phyloP scores from a whole-genome alignment of 2,888 invertebrate genomes.

The Embidobia sp. region DNA sequence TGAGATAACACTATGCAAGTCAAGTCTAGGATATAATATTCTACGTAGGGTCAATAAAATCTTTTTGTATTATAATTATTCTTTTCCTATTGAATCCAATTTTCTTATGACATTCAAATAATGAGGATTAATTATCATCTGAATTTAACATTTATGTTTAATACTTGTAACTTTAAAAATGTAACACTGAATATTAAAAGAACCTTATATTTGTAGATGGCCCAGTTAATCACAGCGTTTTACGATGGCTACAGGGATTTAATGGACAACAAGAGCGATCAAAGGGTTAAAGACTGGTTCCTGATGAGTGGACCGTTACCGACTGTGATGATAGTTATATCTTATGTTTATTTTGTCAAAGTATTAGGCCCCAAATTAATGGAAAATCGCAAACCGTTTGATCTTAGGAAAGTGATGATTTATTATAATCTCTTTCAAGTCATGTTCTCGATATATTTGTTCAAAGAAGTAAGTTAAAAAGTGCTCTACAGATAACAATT shows the following conservation, averaged over 20 bases:
- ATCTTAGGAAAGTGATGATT: slow-evolving; percentile 88
- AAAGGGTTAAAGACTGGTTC: slow-evolving; percentile 89
- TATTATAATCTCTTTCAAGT: slow-evolving; percentile 94
- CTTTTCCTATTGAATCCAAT: too few species aligned
- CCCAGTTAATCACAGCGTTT: slow-evolving; percentile 83
- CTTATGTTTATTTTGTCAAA: slow-evolving; percentile 89
- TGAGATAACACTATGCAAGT: too few species aligned
- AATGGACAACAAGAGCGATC: slow-evolving; percentile 93
- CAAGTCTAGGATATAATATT: too few species aligned
- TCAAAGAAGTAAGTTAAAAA: slow-evolving; percentile 85
- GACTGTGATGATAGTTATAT: slow-evolving; percentile 88
- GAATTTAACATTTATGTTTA: too few species aligned
- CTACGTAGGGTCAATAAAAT: too few species aligned
- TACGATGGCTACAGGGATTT: slow-evolving; percentile 88
- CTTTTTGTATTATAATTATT: too few species aligned
- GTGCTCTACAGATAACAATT: not conserved
- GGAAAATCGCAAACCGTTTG: slow-evolving; percentile 92
- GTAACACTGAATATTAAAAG: too few species aligned
- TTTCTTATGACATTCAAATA: too few species aligned
- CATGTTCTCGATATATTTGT: slow-evolving; percentile 88
- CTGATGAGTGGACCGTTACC: slow-evolving; percentile 92
- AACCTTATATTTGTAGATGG: slow-evolving; percentile 82
- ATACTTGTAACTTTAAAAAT: too few species aligned
- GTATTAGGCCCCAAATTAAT: slow-evolving; percentile 91
- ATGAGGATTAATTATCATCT: too few species aligned